Conservation (phyloP, 2,888 invertebrate species). For the Cephalotes varians region DNA sequence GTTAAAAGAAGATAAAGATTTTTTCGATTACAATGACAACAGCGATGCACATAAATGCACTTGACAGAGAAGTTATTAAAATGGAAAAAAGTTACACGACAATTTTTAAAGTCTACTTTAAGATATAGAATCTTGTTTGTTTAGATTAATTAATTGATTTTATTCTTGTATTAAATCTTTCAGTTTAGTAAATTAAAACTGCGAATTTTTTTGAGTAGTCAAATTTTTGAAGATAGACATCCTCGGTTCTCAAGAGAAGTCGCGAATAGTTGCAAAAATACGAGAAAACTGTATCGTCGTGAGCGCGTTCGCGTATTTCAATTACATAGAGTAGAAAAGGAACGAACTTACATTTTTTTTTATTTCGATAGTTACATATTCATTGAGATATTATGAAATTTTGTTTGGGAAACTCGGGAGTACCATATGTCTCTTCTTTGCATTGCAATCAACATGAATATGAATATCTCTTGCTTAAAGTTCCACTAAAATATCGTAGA, state of each 20-base stretch:
- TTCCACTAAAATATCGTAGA: not conserved
- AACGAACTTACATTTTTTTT: not conserved
- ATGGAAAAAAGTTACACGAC: not conserved
- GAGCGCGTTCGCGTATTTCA: not conserved
- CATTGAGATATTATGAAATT: slow-evolving; percentile 13
- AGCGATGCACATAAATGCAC: no score
- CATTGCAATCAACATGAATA: not conserved
- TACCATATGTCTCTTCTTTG: not conserved
- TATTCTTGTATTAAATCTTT: not conserved
- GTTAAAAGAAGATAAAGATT: no score
- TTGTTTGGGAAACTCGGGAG: not conserved
- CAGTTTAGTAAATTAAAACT: not conserved
- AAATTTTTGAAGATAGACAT: not conserved
- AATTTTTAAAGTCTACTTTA: not conserved
- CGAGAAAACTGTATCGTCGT: not conserved
- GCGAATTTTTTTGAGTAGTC: not conserved
- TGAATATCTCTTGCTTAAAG: not conserved
- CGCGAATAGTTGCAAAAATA: not conserved
- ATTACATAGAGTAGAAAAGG: not conserved
- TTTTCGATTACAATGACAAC: no score
- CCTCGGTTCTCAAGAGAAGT: not conserved
- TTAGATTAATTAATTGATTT: no score
- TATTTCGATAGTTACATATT: slow-evolving; percentile 18
- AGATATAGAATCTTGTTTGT: not conserved
- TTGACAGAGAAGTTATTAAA: not conserved